Base-by-base conservation (phyloP, 2,888 invertebrate species). In the Dicyrtomina minuta region DNA sequence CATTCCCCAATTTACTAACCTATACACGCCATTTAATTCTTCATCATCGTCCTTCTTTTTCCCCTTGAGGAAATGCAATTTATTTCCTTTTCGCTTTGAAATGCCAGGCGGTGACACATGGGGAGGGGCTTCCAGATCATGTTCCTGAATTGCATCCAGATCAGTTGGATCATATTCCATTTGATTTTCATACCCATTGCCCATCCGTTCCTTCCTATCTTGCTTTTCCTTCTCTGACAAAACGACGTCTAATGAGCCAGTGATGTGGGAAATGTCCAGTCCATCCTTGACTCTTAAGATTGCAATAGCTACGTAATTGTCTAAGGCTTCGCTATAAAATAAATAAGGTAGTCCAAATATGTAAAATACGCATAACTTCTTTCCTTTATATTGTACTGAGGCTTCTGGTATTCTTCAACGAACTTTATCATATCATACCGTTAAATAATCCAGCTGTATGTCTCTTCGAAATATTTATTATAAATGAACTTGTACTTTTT, bases 271-370 rank as follows among this genome's bases (percentile, higher is more conserved):
- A 74, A 80, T 82, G 79, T 86, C 84, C 33, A 86, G 81, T 1
- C 86, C 86, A 71, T 83, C 83, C 41, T 82, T 81, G 33, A 86
- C 80, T 43, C 86, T 80, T 20, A 87, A 79, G 33, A 87, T 83
- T 27, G 84, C 85, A 12, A 87, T 82, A 5, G 85, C 85, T 81
- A 84, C 81, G 74, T 84, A 82, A 75, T 83, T 81, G 78, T 87
- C 86, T 79, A 87, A 85, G 0, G 85, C 84, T 79, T 85, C 85
- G 79, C 86, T 86, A 33, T 33, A 33, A 8, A 8, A 5, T 33
- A 5, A 8, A 33, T 8, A 33, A 33, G 8, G 33, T 8, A 33
- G 33, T 5, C 33, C 8, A 3, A 33, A 33, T 33, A 33, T 33
- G 33, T 33, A 33, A n/a, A 6, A 43, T 27, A 5, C 1, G 39